Conservation (phyloP, 2,888 invertebrate genomes). For the Eupsilia transversa region DNA sequence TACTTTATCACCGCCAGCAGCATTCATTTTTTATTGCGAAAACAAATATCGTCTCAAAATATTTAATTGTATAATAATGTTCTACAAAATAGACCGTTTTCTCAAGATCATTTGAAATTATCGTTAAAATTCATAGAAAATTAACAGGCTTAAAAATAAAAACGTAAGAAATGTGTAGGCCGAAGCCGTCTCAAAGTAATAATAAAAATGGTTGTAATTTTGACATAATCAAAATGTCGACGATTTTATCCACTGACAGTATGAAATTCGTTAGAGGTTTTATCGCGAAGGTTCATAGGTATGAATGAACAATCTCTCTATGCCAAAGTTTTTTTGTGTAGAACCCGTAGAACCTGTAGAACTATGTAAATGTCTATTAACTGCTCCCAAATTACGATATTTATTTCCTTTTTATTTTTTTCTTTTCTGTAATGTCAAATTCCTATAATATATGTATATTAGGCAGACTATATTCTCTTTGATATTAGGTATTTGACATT, state of each 20-base stretch:
- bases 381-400: too few relatives aligned
- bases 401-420: too few relatives aligned
- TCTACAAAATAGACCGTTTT: conserved; percentile 9
- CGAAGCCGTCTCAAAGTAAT: conserved; percentile 4
- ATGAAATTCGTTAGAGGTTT: neutral
- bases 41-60: conserved; percentile 9
- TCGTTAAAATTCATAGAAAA: neutral
- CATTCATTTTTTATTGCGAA: neutral
- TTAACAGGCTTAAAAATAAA: neutral
- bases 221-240: neutral
- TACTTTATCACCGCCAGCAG: neutral
- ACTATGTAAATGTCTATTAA: too few relatives aligned
- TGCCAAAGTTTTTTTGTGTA: too few relatives aligned
- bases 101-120: neutral
- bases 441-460: too few relatives aligned
- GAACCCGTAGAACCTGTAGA: too few relatives aligned
- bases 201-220: conserved; percentile 8
- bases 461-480: too few relatives aligned
- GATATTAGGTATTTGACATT: too few relatives aligned
- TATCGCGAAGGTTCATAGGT: too few relatives aligned
- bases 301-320: too few relatives aligned
- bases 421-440: too few relatives aligned
- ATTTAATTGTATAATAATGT: neutral
- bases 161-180: neutral
- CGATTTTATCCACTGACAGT: neutral